Evolutionary conservation across 2,797 vertebrate genomes (phyloP), one percentile per base, ranked within the genome.

Genomic region (Coendou prehensilis): DNA sequence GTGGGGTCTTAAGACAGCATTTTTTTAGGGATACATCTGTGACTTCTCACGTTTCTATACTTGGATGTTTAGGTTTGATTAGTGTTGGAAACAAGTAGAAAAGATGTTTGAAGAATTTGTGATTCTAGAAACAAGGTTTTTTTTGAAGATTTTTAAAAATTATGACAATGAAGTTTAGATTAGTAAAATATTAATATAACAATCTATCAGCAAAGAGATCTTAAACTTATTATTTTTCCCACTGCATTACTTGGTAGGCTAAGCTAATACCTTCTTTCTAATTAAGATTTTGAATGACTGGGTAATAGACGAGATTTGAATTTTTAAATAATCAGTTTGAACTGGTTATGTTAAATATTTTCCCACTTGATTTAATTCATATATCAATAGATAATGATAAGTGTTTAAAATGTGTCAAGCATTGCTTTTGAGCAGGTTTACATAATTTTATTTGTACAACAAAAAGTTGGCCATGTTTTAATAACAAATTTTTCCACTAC

Each of bases 311-410:
- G 75, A 56, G 11, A 92, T 95, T 89, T 94, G 75, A 84, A 69
- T 81, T 97, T 59, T 80, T 97, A 97, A 93, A 87, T 95, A 93
- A 0, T 85, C 28, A 57, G 30, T 71, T 93, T 91, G 45, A 82
- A 96, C 47, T 92, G 73, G 13, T 94, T 93, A 52, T 89, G 76
- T 95, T 94, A 80, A 81, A 6, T 85, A 50, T 79, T 96, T 97
- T 93, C n/a, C 28, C 78, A 73, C n/a, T 95, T 97, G 73, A 78
- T 57, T 94, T 96, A 87, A 78, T 87, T 81, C 47, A 10, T 87
- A 9, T 75, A 33, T 63, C n/a, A 90, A 22, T 82, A 85, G 71
- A 15, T 93, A 96, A 75, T 26, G 47, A 37, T 79, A 28, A 75
- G 47, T 82, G 57, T 91, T 96, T 86, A 87, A 94, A 93, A 71